These are phyloP conservation scores for Lindbergichthys nudifrons DNA, from an alignment of 2,797 vertebrate species.

Conservation along the genomic window DNA sequence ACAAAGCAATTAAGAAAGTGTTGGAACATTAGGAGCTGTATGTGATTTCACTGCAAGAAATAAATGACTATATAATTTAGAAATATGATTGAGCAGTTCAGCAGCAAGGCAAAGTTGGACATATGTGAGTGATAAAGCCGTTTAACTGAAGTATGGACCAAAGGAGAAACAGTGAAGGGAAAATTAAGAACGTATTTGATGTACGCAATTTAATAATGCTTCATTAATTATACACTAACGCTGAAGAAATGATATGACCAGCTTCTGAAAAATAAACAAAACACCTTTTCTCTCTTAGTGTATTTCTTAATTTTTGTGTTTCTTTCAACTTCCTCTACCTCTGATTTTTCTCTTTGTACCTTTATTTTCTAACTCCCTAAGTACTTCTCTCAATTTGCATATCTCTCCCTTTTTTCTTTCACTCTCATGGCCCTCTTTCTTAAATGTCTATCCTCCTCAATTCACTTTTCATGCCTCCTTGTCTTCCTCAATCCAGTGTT, in stretches of 20 bases:
- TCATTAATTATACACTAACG: too few relatives aligned
- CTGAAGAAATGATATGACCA: conserved; percentile 16
- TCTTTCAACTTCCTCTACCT: neutral
- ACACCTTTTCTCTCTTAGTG: neutral
- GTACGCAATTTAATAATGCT: too few relatives aligned
- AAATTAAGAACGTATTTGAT: neutral
- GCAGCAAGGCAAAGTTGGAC: neutral
- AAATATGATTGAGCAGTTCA: conserved; percentile 11
- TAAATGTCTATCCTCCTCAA: neutral
- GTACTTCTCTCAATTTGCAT: neutral
- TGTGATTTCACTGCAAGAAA: conserved; percentile 1
- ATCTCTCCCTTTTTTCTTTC: neutral
- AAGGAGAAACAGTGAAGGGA: conserved; percentile 17
- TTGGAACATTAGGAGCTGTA: neutral
- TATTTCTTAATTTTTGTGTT: neutral
- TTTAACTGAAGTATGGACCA: neutral
- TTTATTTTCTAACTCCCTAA: neutral
- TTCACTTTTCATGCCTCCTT: conserved; percentile 10
- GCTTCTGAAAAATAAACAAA: conserved; percentile 15
- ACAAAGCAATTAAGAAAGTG: conserved; percentile 29
- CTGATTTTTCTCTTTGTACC: neutral
- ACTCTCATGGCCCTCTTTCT: neutral
- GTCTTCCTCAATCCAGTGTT: conserved; percentile 26
- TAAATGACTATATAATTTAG: neutral
- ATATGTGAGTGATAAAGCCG: conserved; percentile 19